Evolutionary conservation across 2,797 vertebrate genomes (phyloP).

Genomic region (Lacerta agilis): DNA sequence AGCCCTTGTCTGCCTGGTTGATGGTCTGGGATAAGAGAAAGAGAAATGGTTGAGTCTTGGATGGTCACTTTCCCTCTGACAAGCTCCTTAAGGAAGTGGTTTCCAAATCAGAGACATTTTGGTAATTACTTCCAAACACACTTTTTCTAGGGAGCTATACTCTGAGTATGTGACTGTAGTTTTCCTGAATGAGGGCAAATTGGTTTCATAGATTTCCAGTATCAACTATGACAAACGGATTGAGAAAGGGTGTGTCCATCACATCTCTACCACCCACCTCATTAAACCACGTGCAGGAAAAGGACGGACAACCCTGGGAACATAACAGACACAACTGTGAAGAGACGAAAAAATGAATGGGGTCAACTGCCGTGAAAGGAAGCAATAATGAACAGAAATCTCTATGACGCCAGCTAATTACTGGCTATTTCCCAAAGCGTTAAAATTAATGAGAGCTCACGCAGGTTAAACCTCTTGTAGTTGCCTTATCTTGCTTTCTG

Average conservation of each 20-base stretch:
- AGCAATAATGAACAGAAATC: background rate
- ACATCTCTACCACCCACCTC: background rate
- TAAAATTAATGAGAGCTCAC: background rate
- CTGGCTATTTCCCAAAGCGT: background rate
- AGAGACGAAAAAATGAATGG: background rate
- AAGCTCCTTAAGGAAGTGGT: background rate
- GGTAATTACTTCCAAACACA: background rate
- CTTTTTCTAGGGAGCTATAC: background rate
- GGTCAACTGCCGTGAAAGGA: background rate
- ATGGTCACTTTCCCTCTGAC: background rate
- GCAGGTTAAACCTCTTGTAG: background rate
- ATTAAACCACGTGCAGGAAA: background rate
- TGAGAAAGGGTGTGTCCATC: background rate
- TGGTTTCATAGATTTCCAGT: background rate
- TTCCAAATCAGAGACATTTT: background rate
- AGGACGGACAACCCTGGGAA: background rate
- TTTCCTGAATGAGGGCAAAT: background rate
- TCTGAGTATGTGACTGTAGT: background rate
- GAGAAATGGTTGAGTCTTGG: background rate
- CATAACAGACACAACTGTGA: background rate
- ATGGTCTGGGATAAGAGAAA: background rate
- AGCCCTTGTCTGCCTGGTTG: no score
- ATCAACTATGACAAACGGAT: background rate
- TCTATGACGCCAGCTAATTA: background rate
- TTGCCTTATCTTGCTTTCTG: background rate